These are phyloP conservation scores for Tympanuchus pallidicinctus DNA, from an alignment of 2,113 vertebrate genomes.

Conservation along the genomic window DNA sequence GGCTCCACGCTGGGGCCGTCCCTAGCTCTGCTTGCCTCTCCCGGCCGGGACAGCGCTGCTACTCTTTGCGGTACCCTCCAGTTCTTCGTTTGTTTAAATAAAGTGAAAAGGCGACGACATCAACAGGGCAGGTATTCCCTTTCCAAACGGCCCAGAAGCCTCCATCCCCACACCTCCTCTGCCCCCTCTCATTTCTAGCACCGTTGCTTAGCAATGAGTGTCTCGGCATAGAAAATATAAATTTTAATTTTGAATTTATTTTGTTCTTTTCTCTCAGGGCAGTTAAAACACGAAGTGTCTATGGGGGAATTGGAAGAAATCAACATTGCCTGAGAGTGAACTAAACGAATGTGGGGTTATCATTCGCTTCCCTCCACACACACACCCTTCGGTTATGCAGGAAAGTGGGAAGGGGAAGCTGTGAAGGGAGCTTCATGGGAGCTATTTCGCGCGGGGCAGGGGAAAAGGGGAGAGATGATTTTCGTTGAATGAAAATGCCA, in stretches of 20 bases:
- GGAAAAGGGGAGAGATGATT: not conserved
- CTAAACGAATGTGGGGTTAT: not conserved
- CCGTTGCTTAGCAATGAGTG: not conserved
- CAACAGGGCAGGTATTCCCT: not conserved
- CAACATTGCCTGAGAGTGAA: not conserved
- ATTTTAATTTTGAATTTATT: not conserved
- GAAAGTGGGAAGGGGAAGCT: not conserved
- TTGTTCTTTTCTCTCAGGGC: not conserved
- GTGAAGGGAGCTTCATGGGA: not conserved
- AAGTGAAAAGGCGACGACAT: not conserved
- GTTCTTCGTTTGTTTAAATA: not conserved
- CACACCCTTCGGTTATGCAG: not conserved
- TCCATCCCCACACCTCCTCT: fast-evolving
- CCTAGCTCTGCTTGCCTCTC: not conserved
- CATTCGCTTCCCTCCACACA: not conserved
- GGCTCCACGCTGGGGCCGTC: not conserved
- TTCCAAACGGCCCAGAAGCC: not conserved
- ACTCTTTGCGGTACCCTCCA: not conserved
- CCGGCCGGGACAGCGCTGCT: not conserved
- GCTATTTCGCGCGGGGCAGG: not conserved
- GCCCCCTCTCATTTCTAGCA: not conserved
- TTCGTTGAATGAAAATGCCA: not conserved
- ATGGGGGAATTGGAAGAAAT: not conserved
- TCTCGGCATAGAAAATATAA: not conserved
- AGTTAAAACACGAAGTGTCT: not conserved